These are phyloP conservation scores for Chrysolina oricalcia DNA, from an alignment of 2,888 invertebrate genomes.

Conservation along the genomic window DNA sequence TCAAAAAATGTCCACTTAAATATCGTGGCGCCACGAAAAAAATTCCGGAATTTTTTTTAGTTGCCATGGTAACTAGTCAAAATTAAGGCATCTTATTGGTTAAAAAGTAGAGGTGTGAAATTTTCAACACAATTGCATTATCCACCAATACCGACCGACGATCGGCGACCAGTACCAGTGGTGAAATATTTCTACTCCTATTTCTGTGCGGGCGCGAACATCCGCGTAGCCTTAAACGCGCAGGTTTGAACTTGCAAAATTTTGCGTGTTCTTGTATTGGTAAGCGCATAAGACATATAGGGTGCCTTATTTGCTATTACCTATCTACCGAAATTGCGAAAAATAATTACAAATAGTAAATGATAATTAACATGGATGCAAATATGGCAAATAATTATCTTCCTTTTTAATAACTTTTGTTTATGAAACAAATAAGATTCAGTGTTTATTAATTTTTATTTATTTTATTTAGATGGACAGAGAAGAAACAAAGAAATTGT, in stretches of 20 bases:
- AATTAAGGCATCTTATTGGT: too few species aligned
- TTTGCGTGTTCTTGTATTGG: constrained; percentile 2
- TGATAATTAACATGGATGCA: constrained; percentile 6
- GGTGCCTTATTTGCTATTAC: background rate
- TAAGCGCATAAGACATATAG: constrained; percentile 7
- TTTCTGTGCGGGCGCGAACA: too few species aligned
- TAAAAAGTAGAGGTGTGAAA: too few species aligned
- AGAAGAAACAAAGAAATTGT: constrained; percentile 26
- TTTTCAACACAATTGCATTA: too few species aligned
- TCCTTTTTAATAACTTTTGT: background rate
- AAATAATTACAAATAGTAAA: background rate
- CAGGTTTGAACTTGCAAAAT: constrained; percentile 12
- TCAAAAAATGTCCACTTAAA: too few species aligned
- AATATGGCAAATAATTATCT: background rate
- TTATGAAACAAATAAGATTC: too few species aligned
- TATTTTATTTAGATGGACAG: constrained; percentile 22
- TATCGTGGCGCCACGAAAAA: too few species aligned
- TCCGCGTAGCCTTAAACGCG: too few species aligned
- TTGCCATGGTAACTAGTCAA: too few species aligned
- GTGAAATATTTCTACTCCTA: too few species aligned
- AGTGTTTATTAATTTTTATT: constrained; percentile 17
- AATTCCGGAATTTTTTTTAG: too few species aligned
- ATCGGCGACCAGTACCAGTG: too few species aligned
- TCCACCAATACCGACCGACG: background rate
- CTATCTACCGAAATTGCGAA: background rate